A percentile compares a stretch with the other conserved stretches of the same genome.
Evolutionary conservation across 2,797 vertebrate species (phyloP).

Genomic region (Meriones psammophilus): DNA sequence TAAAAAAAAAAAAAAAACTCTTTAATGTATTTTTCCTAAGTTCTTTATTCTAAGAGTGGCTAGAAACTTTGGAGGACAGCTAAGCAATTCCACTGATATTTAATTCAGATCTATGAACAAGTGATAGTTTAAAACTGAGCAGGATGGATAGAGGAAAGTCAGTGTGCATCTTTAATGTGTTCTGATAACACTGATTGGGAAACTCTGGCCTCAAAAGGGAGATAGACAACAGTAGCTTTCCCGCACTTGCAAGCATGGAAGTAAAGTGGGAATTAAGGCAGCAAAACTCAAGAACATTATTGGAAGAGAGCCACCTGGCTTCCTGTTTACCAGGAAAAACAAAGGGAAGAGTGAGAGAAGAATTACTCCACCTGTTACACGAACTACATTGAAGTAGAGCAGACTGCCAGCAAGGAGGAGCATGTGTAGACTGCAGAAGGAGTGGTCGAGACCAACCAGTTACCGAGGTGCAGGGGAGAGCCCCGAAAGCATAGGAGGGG

Average conservation of each 20-base stretch:
- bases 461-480: background rate
- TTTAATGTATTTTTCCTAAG: constrained; percentile 47
- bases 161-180: background rate
- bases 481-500: background rate
- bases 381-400: background rate
- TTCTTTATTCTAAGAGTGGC: constrained; percentile 31
- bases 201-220: background rate
- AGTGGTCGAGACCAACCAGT: background rate
- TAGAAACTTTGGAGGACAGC: background rate
- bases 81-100: background rate
- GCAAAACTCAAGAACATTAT: background rate
- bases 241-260: background rate
- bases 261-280: background rate
- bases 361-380: background rate
- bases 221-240: background rate
- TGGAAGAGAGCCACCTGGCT: background rate
- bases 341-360: background rate
- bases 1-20: background rate
- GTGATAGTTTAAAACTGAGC: background rate
- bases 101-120: background rate
- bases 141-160: background rate
- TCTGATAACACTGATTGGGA: background rate
- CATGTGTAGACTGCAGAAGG: background rate
- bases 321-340: background rate
- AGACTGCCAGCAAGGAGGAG: background rate